Evolutionary conservation across 37 sponge, comb jelly and placozoan genomes (phyloP).

Genomic region (Spongilla lacustris): DNA sequence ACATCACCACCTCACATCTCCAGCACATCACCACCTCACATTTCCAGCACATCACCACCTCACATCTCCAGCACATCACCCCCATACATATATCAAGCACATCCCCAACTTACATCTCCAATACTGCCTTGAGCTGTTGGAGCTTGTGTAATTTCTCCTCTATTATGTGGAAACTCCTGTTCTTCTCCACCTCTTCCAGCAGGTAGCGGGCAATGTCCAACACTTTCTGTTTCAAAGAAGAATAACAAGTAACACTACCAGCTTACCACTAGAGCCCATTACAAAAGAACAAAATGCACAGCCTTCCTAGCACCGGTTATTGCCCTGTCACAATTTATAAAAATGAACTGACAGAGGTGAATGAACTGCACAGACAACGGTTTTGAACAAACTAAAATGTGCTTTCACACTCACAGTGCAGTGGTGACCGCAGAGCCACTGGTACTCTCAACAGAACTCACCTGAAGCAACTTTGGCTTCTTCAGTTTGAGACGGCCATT

Average conservation of each 20-base stretch:
- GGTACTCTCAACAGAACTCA: not conserved
- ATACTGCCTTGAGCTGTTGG: conserved; percentile 77
- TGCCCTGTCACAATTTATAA: not conserved
- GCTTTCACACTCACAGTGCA: too few species aligned
- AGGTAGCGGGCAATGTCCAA: conserved; percentile 80
- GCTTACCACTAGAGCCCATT: too few species aligned
- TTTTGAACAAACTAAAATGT: too few species aligned
- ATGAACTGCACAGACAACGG: too few species aligned
- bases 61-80: conserved; percentile 50
- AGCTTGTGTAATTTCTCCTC: conserved; percentile 72
- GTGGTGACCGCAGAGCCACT: not conserved
- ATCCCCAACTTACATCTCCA: conserved; percentile 9
- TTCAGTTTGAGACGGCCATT: conserved; percentile 79
- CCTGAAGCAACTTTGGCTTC: conserved; percentile 84
- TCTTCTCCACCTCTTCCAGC: conserved; percentile 38
- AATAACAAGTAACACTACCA: not conserved
- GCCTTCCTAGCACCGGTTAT: too few species aligned
- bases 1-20: not conserved
- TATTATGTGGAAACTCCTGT: conserved; percentile 3
- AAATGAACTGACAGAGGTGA: not conserved
- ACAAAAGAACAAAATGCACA: too few species aligned
- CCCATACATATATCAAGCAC: too few species aligned
- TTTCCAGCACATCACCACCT: not conserved
- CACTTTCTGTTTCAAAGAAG: conserved; percentile 51
- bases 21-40: not conserved